Conservation (phyloP, 2,797 vertebrate species). For the Halcyon badia region DNA sequence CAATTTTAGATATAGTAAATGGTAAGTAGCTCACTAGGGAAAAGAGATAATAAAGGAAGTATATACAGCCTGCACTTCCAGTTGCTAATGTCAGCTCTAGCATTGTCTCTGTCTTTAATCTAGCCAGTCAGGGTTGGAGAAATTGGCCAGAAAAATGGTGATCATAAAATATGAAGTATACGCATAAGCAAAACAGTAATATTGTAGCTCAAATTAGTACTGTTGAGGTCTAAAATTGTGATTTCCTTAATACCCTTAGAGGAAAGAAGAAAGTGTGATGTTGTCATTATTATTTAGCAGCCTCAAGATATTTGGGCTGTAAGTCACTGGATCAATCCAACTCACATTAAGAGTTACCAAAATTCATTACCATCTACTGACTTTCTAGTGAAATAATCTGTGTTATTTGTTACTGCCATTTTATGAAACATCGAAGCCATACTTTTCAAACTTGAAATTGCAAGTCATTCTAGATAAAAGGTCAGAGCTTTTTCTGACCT, state of each 20-base stretch:
- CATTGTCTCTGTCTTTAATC: background rate
- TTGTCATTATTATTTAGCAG: background rate
- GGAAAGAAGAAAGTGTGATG: background rate
- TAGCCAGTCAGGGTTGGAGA: background rate
- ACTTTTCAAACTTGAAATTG: slow-evolving; percentile 20
- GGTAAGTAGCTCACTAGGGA: background rate
- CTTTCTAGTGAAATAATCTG: background rate
- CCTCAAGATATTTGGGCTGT: background rate
- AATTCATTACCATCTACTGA: background rate
- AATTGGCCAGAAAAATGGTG: background rate
- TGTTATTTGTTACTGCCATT: background rate
- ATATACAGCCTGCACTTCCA: background rate
- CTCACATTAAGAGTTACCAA: background rate
- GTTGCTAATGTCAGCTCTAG: background rate
- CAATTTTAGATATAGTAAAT: background rate
- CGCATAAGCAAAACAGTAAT: background rate
- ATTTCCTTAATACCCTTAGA: background rate
- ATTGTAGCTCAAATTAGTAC: background rate
- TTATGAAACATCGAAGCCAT: background rate
- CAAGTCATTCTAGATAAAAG: slow-evolving; percentile 40
- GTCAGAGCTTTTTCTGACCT: slow-evolving; percentile 10
- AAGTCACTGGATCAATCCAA: background rate
- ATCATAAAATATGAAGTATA: background rate
- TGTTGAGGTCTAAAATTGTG: background rate
- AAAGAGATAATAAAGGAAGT: background rate